phyloP scores from a whole-genome alignment of 1,140 invertebrate genomes.

The Oscheius sp. region DNA sequence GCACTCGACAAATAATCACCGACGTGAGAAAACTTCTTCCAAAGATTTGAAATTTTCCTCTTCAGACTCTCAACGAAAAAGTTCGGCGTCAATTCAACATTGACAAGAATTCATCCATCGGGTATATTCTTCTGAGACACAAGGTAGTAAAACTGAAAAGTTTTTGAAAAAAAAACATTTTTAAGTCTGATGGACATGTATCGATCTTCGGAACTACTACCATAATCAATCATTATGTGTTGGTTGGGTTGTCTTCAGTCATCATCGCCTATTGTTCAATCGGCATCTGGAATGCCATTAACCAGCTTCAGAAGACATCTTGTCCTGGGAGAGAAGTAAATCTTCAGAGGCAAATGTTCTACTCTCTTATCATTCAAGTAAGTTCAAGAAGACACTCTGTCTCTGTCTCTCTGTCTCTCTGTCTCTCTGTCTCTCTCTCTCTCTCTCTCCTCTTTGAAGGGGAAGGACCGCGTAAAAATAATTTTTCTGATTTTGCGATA shows the following conservation, averaged over 20 bases:
- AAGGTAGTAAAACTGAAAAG: background rate
- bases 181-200: background rate
- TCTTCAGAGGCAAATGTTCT: too few species aligned
- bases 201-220: background rate
- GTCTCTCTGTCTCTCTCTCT: too few species aligned
- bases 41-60: background rate
- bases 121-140: background rate
- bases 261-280: constrained; percentile 2
- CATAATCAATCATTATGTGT: background rate
- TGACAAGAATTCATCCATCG: background rate
- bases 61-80: background rate
- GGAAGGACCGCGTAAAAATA: too few species aligned
- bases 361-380: too few species aligned
- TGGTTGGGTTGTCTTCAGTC: background rate
- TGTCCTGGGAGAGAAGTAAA: too few species aligned
- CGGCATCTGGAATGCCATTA: too few species aligned
- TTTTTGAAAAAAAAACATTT: background rate
- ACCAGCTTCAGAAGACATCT: too few species aligned
- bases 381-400: too few species aligned
- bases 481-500: too few species aligned
- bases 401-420: too few species aligned
- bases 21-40: background rate
- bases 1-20: background rate
- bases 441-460: too few species aligned
- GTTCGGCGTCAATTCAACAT: background rate